These are phyloP conservation scores for Tokudaia muenninki DNA, from an alignment of 2,797 vertebrate genomes.

Conservation along the genomic window DNA sequence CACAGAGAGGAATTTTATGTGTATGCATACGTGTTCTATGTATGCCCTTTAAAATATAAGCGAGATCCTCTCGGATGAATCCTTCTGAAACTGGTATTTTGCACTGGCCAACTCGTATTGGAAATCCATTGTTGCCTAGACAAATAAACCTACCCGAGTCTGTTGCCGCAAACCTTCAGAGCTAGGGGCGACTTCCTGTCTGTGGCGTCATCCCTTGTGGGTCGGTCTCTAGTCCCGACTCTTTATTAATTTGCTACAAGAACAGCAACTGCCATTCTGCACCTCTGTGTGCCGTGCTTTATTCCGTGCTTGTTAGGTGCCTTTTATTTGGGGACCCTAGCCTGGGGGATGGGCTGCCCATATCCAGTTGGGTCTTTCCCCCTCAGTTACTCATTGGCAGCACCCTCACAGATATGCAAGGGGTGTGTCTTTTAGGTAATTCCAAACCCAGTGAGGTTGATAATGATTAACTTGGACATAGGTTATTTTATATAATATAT, in stretches of 20 bases:
- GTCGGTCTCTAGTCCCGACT: not conserved
- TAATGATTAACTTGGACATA: not conserved
- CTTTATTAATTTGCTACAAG: not conserved
- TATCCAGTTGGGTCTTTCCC: not conserved
- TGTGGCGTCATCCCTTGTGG: not conserved
- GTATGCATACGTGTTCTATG: not conserved
- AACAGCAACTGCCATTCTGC: not conserved
- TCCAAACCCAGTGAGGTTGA: not conserved
- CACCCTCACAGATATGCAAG: not conserved
- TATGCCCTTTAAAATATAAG: not conserved
- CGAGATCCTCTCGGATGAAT: not conserved
- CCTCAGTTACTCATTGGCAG: not conserved
- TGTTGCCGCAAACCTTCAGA: not conserved
- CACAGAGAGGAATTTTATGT: not conserved
- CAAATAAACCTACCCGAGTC: not conserved
- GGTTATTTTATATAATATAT: not conserved
- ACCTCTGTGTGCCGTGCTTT: not conserved
- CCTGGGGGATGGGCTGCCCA: too few relatives aligned
- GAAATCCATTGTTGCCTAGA: not conserved
- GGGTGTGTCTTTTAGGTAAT: not conserved
- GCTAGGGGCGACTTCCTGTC: too few relatives aligned
- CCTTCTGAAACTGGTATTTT: constrained; percentile 20
- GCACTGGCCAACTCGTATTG: not conserved
- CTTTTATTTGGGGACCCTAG: not conserved
- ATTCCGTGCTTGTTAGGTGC: not conserved